Base-by-base conservation (phyloP, 2,888 invertebrate species). In the Noctua comes region DNA sequence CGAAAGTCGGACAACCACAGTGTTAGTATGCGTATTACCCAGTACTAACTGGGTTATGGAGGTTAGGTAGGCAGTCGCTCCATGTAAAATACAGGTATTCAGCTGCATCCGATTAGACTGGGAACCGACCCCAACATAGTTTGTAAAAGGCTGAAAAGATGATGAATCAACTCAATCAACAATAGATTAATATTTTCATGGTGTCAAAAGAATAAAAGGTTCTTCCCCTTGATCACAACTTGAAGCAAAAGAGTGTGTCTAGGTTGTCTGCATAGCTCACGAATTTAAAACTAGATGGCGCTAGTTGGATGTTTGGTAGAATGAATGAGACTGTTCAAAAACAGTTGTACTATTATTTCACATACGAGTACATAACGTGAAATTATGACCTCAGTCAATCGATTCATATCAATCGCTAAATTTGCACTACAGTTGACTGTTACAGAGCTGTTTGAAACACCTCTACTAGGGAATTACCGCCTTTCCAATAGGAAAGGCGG, bases 261-360 rank as follows among this genome's bases (percentile, higher is more conserved):
- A 11, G 5, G 40, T 65, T 13, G 24, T 36, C 2, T 71, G 2
- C 31, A 21, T 59, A 57, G 21, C 82, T 71, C 27, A 24, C 13
- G 10, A 46, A 24, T 24, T 46, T 59, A n/a, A 48, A 51, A 76
- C 68, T 73, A 85, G 76, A 81, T 85, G 66, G 73, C 76, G 66
- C 51, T 70, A 70, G 57, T 57, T n/a, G 21, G 48, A 31, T 27
- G 59, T 1, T 40, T 13, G 18, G 1, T 36, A 51, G 24, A 21
- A 27, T 36, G 40, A 5, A 36, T 40, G 27, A 27, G 2, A 36
- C 1, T 48, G 1, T 59, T 57, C 24, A n/a, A 36, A 54, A 43
- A 31, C 16, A n/a, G 16, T 40, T 16, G n/a, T 72, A 48, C 21
- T 48, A n/a, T n/a, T 43, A 43, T 43, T 43, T 46, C 21, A 48